Percentiles rank a stretch among this genome's conserved stretches.
Conservation (phyloP, 1,140 invertebrate species). For the Lethrus apterus region DNA sequence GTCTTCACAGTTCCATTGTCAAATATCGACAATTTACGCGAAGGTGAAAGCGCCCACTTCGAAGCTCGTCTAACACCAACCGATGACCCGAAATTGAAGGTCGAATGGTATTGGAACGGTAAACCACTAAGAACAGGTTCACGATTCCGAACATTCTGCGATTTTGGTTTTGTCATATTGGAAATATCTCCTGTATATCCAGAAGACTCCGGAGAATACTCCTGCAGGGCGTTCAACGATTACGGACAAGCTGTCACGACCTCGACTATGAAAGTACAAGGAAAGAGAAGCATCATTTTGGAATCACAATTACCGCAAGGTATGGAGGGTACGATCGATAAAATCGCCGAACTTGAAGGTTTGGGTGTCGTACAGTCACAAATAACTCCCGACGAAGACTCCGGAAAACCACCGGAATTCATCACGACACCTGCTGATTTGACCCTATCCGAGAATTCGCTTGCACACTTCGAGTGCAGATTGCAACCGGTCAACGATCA, state of each 20-base stretch:
- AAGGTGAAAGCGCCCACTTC: constrained; percentile 91
- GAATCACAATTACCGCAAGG: constrained; percentile 87
- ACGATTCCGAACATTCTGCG: constrained; percentile 87
- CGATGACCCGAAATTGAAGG: constrained; percentile 89
- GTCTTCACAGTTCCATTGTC: constrained; percentile 84
- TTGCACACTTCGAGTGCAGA: constrained; percentile 89
- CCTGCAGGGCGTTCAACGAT: constrained; percentile 81
- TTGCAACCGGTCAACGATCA: constrained; percentile 86
- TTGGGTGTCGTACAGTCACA: constrained; percentile 58
- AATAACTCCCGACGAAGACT: constrained; percentile 66
- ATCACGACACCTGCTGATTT: constrained; percentile 80
- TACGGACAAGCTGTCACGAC: constrained; percentile 92
- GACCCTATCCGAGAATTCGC: constrained; percentile 76
- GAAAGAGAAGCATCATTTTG: constrained; percentile 84
- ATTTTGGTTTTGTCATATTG: constrained; percentile 90
- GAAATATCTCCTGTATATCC: constrained; percentile 93
- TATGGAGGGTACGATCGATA: constrained; percentile 88
- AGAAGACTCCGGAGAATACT: constrained; percentile 90
- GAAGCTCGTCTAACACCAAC: constrained; percentile 87
- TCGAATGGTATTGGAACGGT: constrained; percentile 94
- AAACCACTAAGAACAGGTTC: constrained; percentile 83
- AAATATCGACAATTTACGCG: constrained; percentile 76
- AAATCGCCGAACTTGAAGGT: constrained; percentile 88
- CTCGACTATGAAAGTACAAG: constrained; percentile 81
- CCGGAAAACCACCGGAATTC: constrained; percentile 86